Conservation (phyloP, 2,797 vertebrate genomes). For the Falco novaeseelandiae region DNA sequence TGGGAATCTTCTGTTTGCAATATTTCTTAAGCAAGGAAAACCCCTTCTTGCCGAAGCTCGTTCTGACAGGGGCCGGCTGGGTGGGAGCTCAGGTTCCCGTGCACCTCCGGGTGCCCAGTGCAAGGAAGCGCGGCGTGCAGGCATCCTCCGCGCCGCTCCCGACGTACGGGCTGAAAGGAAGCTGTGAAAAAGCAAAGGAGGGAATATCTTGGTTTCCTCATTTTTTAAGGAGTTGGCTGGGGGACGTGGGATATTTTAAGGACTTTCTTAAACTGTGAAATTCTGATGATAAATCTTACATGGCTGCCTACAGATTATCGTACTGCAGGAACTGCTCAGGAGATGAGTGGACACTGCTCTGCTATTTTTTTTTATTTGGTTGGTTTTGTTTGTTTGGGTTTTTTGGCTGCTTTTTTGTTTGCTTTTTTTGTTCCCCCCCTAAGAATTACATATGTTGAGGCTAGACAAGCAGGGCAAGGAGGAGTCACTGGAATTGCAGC, state of each 20-base stretch:
- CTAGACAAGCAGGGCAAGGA: constrained; percentile 1
- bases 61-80: neutral
- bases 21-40: constrained; percentile 55
- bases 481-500: neutral
- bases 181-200: neutral
- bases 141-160: rapidly evolving
- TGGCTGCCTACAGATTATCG: neutral
- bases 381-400: too few relatives aligned
- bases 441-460: neutral
- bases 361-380: neutral
- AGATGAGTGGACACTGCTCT: neutral
- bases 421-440: neutral
- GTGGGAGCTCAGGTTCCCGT: neutral
- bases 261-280: neutral
- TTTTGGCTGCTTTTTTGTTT: too few relatives aligned
- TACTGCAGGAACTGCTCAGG: neutral
- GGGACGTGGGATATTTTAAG: neutral
- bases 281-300: neutral
- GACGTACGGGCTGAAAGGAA: neutral
- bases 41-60: neutral
- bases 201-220: neutral
- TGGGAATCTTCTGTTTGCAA: constrained; percentile 68
- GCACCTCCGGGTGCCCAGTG: neutral
- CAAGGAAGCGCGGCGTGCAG: rapidly evolving
- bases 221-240: neutral